Base-by-base conservation (phyloP, 2,113 vertebrate genomes). In the Leptodactylus fuscus region DNA sequence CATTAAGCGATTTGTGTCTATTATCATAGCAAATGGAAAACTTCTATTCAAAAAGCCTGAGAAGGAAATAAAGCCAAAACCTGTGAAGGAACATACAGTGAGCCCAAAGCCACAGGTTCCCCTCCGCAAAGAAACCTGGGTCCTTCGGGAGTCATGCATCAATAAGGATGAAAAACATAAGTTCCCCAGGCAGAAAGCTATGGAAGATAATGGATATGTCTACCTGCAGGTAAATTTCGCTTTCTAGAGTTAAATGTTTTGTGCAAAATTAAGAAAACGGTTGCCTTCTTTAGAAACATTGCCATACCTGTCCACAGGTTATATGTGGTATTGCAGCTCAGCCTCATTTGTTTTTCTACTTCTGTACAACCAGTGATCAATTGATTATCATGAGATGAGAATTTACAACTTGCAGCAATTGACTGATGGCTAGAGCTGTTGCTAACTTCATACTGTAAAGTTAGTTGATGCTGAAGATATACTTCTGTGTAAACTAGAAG, bases 1-100 rank as follows among this genome's bases (percentile, higher is more conserved):
- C 0, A 90, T 97, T 84, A 97, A 96, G 89, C 93, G 95, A 67
- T 95, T 99, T 24, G 93, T 96, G 9, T 97, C 97, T 53, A 99
- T 99, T 34, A 88, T 98, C 88, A 96, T 96, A 5, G 97, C 97
- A 70, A 99, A 99, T 0, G 94, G 95, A 53, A 97, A 94, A 87
- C 96, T 99, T 53, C 94, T 99, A 70, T 99, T 99, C 90, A 95
- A 89, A 85, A 91, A 85, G 67, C 88, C n/a, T 0, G 75, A 85
- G 71, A 93, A 93, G 16, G 32, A 67, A 0, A 87, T 89, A 0
- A 83, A 67, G 2, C 4, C 70, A 1, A 88, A 88, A n/a, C 48
- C 12, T 12, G 38, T 12, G 27, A 81, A 60, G 8, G 76, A 81
- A 55, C 60, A 81, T 20, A 89, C 88, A 87, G 67, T 89, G 41